Conservation (phyloP, 1,140 invertebrate genomes). For the Helicoverpa armigera region DNA sequence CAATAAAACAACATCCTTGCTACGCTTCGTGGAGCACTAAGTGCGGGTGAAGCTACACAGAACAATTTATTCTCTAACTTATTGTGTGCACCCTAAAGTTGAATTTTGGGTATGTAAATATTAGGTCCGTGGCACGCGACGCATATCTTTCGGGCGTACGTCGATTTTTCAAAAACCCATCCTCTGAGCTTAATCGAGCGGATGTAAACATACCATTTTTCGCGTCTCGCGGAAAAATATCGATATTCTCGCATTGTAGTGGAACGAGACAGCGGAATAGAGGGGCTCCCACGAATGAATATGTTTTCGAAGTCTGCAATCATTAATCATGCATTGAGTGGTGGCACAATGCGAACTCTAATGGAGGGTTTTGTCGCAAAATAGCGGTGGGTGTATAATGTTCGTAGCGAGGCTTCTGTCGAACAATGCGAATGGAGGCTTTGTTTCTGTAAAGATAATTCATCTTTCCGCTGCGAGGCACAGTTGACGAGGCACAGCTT, state of each 20-base stretch:
- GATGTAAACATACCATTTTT: conserved; percentile 83
- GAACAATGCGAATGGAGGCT: conserved; percentile 66
- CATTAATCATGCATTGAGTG: conserved; percentile 84
- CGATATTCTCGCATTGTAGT: conserved; percentile 74
- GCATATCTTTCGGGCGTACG: conserved; percentile 63
- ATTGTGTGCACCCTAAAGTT: conserved; percentile 50
- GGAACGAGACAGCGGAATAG: conserved; percentile 59
- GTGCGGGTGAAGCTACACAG: conserved; percentile 46
- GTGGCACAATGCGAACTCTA: conserved; percentile 66
- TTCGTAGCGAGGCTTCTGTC: conserved; percentile 44
- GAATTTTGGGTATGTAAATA: conserved; percentile 48
- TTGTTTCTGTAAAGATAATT: conserved; percentile 63
- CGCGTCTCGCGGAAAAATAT: conserved; percentile 77
- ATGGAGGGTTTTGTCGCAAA: conserved; percentile 67
- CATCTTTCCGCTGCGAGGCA: conserved; percentile 54
- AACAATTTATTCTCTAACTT: conserved; percentile 55
- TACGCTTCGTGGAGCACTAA: conserved; percentile 64
- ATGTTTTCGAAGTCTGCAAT: conserved; percentile 76
- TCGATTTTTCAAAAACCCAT: conserved; percentile 82
- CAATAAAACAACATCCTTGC: conserved; percentile 81
- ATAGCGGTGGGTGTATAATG: conserved; percentile 56
- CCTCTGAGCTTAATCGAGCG: conserved; percentile 80
- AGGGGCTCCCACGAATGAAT: conserved; percentile 79
- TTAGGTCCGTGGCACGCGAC: conserved; percentile 66
- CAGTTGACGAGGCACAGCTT: conserved; percentile 30